Conservation (phyloP, 2,113 vertebrate species). For the Tupaia tana region DNA sequence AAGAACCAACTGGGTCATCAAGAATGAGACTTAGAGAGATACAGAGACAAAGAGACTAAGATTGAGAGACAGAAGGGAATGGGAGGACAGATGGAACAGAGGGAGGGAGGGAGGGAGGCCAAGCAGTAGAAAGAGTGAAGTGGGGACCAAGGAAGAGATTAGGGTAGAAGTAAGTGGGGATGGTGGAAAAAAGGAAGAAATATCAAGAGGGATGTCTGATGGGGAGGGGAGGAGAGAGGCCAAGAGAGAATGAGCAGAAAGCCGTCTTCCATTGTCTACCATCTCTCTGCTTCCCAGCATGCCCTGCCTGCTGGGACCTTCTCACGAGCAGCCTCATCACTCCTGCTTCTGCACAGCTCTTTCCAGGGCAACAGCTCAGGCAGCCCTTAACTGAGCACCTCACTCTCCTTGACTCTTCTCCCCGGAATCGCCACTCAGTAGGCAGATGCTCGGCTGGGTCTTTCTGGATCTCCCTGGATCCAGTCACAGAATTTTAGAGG, state of each 20-base stretch:
- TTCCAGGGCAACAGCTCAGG: background rate
- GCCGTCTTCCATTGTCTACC: background rate
- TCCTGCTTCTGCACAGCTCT: background rate
- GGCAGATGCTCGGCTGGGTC: background rate
- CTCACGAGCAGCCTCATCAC: background rate
- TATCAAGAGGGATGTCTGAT: background rate
- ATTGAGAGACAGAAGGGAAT: too few relatives aligned
- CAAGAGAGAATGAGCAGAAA: background rate
- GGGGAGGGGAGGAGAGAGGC: background rate
- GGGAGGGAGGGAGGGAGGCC: too few relatives aligned
- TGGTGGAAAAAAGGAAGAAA: background rate
- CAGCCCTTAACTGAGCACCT: background rate
- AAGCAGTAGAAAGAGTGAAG: background rate
- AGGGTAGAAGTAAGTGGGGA: background rate
- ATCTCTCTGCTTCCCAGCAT: background rate
- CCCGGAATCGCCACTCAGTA: background rate
- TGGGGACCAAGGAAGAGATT: background rate
- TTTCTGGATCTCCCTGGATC: background rate
- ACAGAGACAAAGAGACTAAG: background rate
- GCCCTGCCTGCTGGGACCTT: background rate
- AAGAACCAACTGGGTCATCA: background rate
- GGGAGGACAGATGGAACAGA: background rate
- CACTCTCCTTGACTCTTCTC: fast-evolving
- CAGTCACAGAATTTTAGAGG: background rate
- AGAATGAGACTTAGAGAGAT: background rate